Evolutionary conservation across 1,140 invertebrate species (phyloP).

Genomic region (Maniola jurtina): DNA sequence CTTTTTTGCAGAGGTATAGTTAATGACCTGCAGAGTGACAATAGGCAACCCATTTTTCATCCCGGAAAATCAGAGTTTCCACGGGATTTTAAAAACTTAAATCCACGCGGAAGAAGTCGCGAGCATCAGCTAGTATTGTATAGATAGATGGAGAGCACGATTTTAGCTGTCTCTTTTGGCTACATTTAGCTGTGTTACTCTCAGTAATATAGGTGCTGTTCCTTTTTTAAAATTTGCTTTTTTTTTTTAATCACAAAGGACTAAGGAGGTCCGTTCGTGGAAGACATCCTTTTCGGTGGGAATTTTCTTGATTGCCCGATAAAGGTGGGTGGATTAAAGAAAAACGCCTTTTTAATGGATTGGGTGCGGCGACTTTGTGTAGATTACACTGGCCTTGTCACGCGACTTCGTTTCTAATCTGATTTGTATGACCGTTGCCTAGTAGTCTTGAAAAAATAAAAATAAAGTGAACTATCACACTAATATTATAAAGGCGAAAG

Average conservation of each 20-base stretch:
- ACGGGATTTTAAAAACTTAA: no score
- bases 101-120: no score
- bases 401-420: constrained; percentile 3
- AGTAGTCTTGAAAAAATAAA: no score
- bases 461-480: no score
- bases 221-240: constrained; percentile 20
- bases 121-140: no score
- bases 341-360: constrained; percentile 18
- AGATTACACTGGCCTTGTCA: background rate
- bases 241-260: constrained; percentile 37
- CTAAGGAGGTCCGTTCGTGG: constrained; percentile 35
- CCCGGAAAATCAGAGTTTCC: no score
- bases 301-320: constrained; percentile 41
- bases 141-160: no score
- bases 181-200: background rate
- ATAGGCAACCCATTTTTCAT: no score
- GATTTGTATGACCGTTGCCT: background rate
- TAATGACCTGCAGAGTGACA: no score
- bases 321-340: constrained; percentile 33
- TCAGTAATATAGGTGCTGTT: background rate
- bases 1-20: no score
- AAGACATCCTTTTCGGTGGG: constrained; percentile 35
- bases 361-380: constrained; percentile 13
- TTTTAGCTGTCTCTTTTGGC: no score
- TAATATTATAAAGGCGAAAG: no score